Evolutionary conservation across 2,888 invertebrate species (phyloP).

Genomic region (Xanthia togata): DNA sequence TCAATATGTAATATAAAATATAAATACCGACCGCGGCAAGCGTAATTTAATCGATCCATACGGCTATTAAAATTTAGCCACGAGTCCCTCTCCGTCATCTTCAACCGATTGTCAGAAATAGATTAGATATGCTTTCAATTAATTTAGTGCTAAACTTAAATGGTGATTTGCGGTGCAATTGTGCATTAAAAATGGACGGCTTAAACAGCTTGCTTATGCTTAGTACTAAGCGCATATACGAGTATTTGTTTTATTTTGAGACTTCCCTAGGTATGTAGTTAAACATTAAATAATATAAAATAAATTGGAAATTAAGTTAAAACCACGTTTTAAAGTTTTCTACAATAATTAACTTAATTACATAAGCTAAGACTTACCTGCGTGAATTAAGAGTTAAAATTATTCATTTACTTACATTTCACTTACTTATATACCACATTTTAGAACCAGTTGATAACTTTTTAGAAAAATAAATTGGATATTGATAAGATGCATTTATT

Average conservation of each 20-base stretch:
- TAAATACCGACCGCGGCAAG: too few species aligned
- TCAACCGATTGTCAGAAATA: background rate
- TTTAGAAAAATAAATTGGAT: background rate
- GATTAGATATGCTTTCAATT: background rate
- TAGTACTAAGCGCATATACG: background rate
- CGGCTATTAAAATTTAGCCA: too few species aligned
- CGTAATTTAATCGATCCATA: too few species aligned
- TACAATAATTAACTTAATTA: background rate
- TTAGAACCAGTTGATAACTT: too few species aligned
- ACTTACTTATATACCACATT: slow-evolving; percentile 12
- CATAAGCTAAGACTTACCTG: slow-evolving; percentile 16
- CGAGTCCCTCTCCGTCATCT: background rate
- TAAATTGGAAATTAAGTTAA: too few species aligned
- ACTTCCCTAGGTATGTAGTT: too few species aligned
- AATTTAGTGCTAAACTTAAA: background rate
- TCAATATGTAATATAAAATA: too few species aligned
- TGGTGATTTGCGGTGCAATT: background rate
- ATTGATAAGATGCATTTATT: slow-evolving; percentile 3
- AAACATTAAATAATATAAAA: background rate
- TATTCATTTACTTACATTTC: background rate
- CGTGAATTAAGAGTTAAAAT: background rate
- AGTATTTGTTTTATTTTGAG: too few species aligned
- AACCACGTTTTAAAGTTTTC: too few species aligned
- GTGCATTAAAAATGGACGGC: background rate
- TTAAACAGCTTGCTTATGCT: background rate